A percentile compares a stretch with the other conserved stretches of the same genome.
phyloP scores from a whole-genome alignment of 2,888 invertebrate genomes.

The Ctenicera cuprea region DNA sequence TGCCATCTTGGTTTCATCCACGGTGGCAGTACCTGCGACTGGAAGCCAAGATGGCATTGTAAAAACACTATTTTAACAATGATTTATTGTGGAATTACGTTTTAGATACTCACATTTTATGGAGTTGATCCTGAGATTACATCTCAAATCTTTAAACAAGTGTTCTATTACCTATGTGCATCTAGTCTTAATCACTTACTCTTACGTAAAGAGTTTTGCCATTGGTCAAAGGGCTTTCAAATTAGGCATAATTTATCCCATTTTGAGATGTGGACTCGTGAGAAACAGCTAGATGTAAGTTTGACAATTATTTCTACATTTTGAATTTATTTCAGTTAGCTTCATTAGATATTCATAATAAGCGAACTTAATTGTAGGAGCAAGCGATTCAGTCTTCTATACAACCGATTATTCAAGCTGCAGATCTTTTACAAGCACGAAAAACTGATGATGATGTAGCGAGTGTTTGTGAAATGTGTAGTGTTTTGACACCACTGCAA shows the following conservation, averaged over 20 bases:
- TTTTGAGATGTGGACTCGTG: conserved; percentile 95
- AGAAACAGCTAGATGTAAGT: conserved; percentile 76
- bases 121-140: conserved; percentile 89
- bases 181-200: conserved; percentile 95
- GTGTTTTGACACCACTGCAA: conserved; percentile 91
- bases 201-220: conserved; percentile 95
- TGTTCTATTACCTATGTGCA: conserved; percentile 96
- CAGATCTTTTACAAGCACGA: conserved; percentile 94
- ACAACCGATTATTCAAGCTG: conserved; percentile 95
- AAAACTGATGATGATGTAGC: conserved; percentile 95
- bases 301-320: not conserved
- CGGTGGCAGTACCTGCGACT: too few species aligned
- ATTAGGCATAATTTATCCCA: conserved; percentile 96
- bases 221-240: conserved; percentile 98
- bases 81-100: too few species aligned
- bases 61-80: too few species aligned
- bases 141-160: conserved; percentile 90
- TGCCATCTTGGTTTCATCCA: too few species aligned
- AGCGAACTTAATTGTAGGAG: conserved; percentile 70
- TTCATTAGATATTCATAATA: too few species aligned
- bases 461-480: conserved; percentile 95
- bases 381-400: conserved; percentile 84
- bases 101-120: conserved; percentile 77
- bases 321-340: too few species aligned
- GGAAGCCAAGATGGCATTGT: too few species aligned